A percentile compares a stretch with the other conserved stretches of the same genome.
Evolutionary conservation across 2,888 invertebrate species (phyloP).

Genomic region (Reticulitermes lucifugus): DNA sequence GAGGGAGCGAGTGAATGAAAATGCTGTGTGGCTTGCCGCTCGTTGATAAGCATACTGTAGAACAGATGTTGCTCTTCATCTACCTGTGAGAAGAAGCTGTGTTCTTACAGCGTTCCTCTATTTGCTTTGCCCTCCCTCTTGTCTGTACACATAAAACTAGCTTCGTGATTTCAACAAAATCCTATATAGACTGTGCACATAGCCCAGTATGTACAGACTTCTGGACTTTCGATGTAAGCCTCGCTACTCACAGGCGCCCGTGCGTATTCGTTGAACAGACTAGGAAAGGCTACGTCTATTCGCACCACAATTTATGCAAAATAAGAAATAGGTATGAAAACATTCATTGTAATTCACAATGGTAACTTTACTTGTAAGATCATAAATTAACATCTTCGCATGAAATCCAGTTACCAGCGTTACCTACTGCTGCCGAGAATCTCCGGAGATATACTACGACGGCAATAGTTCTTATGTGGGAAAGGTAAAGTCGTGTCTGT

Average conservation of each 20-base stretch:
- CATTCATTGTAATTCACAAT: too few relatives aligned
- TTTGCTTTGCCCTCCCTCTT: constrained; percentile 18
- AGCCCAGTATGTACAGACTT: background rate
- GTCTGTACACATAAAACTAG: background rate
- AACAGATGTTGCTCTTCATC: constrained; percentile 19
- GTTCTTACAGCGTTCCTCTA: background rate
- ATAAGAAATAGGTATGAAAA: too few relatives aligned
- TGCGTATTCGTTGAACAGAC: too few relatives aligned
- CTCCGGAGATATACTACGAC: too few relatives aligned
- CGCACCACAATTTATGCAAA: too few relatives aligned
- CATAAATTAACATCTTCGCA: too few relatives aligned
- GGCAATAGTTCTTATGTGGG: too few relatives aligned
- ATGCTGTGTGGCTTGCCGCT: background rate
- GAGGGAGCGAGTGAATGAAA: constrained; percentile 9
- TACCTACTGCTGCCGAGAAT: too few relatives aligned
- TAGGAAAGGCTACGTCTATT: too few relatives aligned
- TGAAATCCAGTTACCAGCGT: too few relatives aligned
- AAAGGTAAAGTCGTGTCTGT: too few relatives aligned
- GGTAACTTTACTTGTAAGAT: too few relatives aligned
- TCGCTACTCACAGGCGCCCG: background rate
- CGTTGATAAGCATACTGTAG: background rate
- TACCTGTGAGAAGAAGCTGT: constrained; percentile 17
- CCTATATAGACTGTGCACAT: background rate
- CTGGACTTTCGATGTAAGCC: background rate
- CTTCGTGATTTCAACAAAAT: constrained; percentile 15